phyloP scores from a whole-genome alignment of 2,888 invertebrate genomes.

The Cistogaster globosa region DNA sequence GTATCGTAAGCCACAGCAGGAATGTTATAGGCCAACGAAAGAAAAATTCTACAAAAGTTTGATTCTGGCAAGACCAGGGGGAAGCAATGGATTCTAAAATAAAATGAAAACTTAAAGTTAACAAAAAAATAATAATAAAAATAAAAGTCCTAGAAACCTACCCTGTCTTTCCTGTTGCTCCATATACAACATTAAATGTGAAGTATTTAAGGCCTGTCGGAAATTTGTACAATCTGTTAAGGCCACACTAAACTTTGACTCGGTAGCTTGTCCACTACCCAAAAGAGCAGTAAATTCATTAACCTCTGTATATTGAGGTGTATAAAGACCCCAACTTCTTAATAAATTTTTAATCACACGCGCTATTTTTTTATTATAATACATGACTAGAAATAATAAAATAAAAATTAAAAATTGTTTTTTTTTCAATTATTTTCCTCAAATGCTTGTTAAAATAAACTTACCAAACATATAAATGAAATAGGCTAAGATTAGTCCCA shows the following conservation, averaged over 20 bases:
- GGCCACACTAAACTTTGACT: constrained; percentile 8
- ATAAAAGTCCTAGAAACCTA: too few relatives aligned
- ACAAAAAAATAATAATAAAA: too few relatives aligned
- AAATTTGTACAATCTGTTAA: not conserved
- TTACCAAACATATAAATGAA: constrained; percentile 86
- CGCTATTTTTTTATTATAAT: constrained; percentile 86
- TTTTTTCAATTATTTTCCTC: too few relatives aligned
- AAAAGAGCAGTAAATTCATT: constrained; percentile 83
- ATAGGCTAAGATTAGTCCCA: constrained; percentile 89
- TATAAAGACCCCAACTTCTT: constrained; percentile 75
- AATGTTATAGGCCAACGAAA: constrained; percentile 93
- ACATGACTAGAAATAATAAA: constrained; percentile 87
- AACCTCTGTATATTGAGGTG: constrained; percentile 81
- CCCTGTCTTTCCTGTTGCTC: constrained; percentile 58
- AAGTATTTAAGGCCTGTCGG: constrained; percentile 70
- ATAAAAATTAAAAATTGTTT: not conserved
- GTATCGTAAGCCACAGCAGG: constrained; percentile 91
- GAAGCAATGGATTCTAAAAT: constrained; percentile 51
- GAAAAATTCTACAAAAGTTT: constrained; percentile 87
- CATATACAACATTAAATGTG: constrained; percentile 72
- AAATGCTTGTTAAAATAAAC: not conserved
- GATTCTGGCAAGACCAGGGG: constrained; percentile 71
- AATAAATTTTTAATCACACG: constrained; percentile 80
- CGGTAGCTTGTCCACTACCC: constrained; percentile 1
- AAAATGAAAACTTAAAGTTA: not conserved